Percentiles rank a stretch among this genome's conserved stretches.
Conservation (phyloP, 2,888 invertebrate species). For the Gandaritis pyraliata region DNA sequence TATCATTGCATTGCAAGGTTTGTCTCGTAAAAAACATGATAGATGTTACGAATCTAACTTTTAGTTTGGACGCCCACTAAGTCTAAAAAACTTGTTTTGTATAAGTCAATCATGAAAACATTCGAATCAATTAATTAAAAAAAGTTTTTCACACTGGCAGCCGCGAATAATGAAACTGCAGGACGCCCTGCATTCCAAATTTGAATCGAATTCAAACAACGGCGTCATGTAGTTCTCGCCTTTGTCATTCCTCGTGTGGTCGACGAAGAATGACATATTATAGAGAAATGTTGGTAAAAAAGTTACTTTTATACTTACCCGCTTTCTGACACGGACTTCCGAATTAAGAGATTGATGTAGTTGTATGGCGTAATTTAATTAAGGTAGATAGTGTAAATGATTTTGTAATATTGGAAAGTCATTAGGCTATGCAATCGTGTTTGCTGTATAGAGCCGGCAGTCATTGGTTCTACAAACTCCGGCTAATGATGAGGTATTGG, state of each 20-base stretch:
- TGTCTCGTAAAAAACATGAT: no score
- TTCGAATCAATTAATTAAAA: constrained; percentile 64
- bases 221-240: constrained; percentile 74
- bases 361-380: constrained; percentile 32
- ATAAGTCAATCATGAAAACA: constrained; percentile 58
- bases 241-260: constrained; percentile 54
- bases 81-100: constrained; percentile 35
- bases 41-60: no score
- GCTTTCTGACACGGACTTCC: constrained; percentile 66
- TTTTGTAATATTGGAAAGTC: no score
- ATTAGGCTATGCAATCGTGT: no score
- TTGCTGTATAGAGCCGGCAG: no score
- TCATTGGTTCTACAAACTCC: no score
- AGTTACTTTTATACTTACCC: constrained; percentile 55
- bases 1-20: no score
- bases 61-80: no score
- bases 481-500: no score
- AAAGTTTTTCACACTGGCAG: constrained; percentile 73
- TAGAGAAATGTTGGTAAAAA: constrained; percentile 60
- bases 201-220: constrained; percentile 76
- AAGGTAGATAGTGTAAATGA: no score
- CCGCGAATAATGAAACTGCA: constrained; percentile 78
- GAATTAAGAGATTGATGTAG: constrained; percentile 58
- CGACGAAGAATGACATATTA: constrained; percentile 72
- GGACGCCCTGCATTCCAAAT: constrained; percentile 74